Base-by-base conservation (phyloP, 1,140 invertebrate genomes). In the Telenomus remus region DNA sequence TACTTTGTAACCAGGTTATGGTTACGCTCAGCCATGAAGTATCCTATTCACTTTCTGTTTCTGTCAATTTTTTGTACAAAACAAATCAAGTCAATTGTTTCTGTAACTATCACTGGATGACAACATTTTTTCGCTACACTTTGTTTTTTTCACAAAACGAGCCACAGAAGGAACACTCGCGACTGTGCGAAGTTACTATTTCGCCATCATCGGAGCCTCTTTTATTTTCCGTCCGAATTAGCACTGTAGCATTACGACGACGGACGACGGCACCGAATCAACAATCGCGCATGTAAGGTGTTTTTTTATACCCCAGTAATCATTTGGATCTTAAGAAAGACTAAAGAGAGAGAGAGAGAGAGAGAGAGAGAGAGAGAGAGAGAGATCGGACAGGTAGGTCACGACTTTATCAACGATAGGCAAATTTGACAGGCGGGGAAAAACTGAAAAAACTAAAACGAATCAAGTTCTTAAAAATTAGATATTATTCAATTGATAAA, bases 1-100 rank as follows among this genome's bases (percentile, higher is more conserved):
- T 60, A 72, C 60, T 72, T 72, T 8, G 53, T 19, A 64, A 64
- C 34, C 69, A 72, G 69, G 69, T 72, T 72, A 72, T 64, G 44
- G 34, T 63, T 16, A 50, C 51, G 50, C 57, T 56, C 44, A 49
- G 66, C 46, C 66, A 61, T 55, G 44, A 39, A 56, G 44, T 48
- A 12, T 47, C 12, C 11, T 15, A 44, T 19, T 13, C 19, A 63
- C 44, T 56, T 71, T 70, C 57, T 33, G 68, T 71, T 63, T 70
- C 66, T 57, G 63, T 63, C 43, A 63, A 63, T 56, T 33, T 16
- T 56, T 66, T 35, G 13, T 15, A 13, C n/a, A 53, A 63, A 61
- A 7, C 3, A 0, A 12, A 44, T 44, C 43, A 44, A 5, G 13
- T 44, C 19, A 27, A 6, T 27, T 27, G 6, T 3, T 27, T 6